Conservation (phyloP, 2,113 vertebrate species). For the Lasiurus cinereus region DNA sequence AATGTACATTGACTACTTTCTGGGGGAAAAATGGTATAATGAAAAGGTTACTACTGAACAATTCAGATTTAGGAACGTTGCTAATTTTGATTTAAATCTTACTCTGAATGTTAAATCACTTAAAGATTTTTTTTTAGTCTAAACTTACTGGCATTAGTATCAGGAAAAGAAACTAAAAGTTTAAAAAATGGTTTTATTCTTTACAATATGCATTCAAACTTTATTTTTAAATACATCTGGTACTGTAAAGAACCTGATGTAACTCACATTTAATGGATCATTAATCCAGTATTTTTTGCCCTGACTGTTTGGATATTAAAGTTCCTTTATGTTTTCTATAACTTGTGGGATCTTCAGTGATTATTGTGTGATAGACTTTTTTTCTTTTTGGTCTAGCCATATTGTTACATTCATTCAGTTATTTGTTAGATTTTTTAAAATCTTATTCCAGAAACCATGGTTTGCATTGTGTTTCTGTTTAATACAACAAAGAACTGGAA, state of each 20-base stretch:
- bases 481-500: conserved; percentile 32
- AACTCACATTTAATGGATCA: conserved; percentile 64
- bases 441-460: conserved; percentile 42
- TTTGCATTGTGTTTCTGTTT: conserved; percentile 40
- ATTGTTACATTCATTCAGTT: conserved; percentile 47
- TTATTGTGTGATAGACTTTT: conserved; percentile 76
- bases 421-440: conserved; percentile 33
- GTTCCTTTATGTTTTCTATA: conserved; percentile 83
- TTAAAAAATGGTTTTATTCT: conserved; percentile 63
- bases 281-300: conserved; percentile 78
- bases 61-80: conserved; percentile 63
- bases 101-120: conserved; percentile 62
- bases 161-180: conserved; percentile 67
- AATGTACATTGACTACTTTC: conserved; percentile 69
- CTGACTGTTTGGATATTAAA: conserved; percentile 83
- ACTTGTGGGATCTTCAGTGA: conserved; percentile 77
- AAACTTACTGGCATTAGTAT: conserved; percentile 71
- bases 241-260: conserved; percentile 79
- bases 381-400: conserved; percentile 47
- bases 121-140: conserved; percentile 60
- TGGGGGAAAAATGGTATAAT: conserved; percentile 44
- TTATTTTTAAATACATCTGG: conserved; percentile 71
- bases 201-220: conserved; percentile 71
- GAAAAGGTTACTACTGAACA: conserved; percentile 76
- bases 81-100: conserved; percentile 66